Evolutionary conservation across 53 echinoderm and acorn worm species (phyloP).

Genomic region (Henricia sp.): DNA sequence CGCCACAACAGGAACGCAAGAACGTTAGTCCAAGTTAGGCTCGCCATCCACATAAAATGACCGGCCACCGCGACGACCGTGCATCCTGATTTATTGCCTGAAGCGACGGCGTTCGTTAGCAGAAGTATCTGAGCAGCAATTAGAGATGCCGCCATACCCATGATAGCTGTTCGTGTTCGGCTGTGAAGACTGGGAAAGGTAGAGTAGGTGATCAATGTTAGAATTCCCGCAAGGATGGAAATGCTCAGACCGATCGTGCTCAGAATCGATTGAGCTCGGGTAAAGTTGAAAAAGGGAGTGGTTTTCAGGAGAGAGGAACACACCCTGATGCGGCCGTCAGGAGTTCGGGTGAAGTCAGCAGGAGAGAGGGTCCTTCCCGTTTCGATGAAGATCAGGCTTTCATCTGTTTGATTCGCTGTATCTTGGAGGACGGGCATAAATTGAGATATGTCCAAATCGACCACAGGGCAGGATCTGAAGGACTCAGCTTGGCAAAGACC

Average conservation of each 20-base stretch:
- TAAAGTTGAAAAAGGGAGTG: conserved; percentile 18
- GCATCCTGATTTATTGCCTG: conserved; percentile 39
- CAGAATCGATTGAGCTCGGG: conserved; percentile 16
- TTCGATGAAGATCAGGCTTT: conserved; percentile 16
- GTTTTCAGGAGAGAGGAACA: background rate
- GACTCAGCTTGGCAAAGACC: conserved; percentile 2
- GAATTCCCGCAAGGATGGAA: conserved; percentile 56
- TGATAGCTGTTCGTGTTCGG: conserved; percentile 73
- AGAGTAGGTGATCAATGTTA: conserved; percentile 67
- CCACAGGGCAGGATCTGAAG: background rate
- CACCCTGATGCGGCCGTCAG: conserved; percentile 12
- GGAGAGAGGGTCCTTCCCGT: conserved; percentile 3
- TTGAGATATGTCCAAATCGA: background rate
- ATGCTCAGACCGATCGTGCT: conserved; percentile 33
- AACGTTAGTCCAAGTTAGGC: conserved; percentile 75
- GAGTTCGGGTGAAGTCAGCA: conserved; percentile 8
- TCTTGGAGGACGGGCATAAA: background rate
- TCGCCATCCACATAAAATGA: conserved; percentile 71
- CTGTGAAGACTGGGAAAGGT: conserved; percentile 64
- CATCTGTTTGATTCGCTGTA: background rate
- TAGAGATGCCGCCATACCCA: conserved; percentile 68
- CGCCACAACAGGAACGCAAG: conserved; percentile 68
- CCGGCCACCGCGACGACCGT: conserved; percentile 59
- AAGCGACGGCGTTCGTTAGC: conserved; percentile 55
- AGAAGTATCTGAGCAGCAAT: conserved; percentile 69